phyloP scores from a whole-genome alignment of 2,113 vertebrate species.

The Phocoena sinus region DNA sequence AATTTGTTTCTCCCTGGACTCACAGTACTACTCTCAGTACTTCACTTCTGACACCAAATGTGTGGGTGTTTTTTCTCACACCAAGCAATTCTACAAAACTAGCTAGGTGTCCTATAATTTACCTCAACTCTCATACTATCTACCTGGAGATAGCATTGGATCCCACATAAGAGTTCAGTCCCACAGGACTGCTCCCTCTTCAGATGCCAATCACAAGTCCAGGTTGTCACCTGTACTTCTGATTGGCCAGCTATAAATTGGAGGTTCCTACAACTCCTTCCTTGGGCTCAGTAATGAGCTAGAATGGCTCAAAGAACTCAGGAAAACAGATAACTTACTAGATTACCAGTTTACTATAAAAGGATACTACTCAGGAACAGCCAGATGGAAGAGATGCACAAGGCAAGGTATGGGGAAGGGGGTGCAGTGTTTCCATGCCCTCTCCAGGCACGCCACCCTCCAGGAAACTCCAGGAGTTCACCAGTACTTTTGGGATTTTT shows the following conservation, averaged over 20 bases:
- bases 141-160: not conserved
- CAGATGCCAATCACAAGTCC: not conserved
- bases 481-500: not conserved
- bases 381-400: not conserved
- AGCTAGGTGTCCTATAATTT: not conserved
- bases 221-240: not conserved
- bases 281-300: not conserved
- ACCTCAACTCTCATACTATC: not conserved
- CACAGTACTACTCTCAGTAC: not conserved
- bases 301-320: not conserved
- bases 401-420: not conserved
- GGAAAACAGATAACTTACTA: not conserved
- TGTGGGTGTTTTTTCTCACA: not conserved
- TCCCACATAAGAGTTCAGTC: not conserved
- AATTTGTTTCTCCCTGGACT: not conserved
- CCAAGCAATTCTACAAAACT: not conserved
- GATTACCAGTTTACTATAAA: not conserved
- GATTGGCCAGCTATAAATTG: not conserved
- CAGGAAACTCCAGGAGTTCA: not conserved
- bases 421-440: not conserved
- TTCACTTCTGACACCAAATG: not conserved
- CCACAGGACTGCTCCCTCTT: not conserved
- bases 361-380: not conserved
- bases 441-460: not conserved
- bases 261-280: not conserved